These are phyloP conservation scores for Cinclus cinclus DNA, from an alignment of 2,113 vertebrate genomes.

Conservation along the genomic window DNA sequence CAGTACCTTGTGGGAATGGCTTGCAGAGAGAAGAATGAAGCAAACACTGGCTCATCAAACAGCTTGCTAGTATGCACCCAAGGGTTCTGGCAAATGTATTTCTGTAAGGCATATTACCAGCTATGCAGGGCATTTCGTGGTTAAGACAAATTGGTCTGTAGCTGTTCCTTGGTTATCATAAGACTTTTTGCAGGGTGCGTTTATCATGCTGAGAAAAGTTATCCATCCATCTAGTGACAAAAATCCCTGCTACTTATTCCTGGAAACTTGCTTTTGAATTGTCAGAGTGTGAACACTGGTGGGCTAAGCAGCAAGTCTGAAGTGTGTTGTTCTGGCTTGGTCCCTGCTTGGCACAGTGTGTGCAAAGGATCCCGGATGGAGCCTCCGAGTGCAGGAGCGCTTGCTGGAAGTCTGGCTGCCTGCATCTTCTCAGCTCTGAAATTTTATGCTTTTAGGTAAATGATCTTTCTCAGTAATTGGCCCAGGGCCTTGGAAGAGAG, in stretches of 20 bases:
- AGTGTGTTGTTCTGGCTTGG: background rate
- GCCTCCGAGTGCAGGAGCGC: background rate
- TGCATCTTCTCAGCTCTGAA: background rate
- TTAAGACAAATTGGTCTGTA: background rate
- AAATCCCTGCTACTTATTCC: background rate
- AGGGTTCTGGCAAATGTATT: background rate
- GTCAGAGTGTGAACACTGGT: background rate
- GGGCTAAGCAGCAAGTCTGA: background rate
- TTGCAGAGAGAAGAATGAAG: background rate
- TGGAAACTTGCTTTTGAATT: background rate
- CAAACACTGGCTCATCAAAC: background rate
- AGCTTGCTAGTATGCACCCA: background rate
- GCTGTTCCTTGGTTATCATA: background rate
- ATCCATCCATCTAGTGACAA: background rate
- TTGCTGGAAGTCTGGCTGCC: background rate
- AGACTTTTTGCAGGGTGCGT: background rate
- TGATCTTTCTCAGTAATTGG: background rate
- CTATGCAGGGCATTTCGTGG: background rate
- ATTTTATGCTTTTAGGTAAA: background rate
- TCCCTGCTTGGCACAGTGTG: background rate
- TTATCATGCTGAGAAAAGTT: background rate
- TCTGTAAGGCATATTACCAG: background rate
- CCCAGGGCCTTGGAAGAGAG: background rate
- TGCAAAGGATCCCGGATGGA: background rate
- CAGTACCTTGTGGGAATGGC: background rate